Evolutionary conservation across 2,888 invertebrate species (phyloP).

Genomic region (Stenoptilia bipunctidactyla): DNA sequence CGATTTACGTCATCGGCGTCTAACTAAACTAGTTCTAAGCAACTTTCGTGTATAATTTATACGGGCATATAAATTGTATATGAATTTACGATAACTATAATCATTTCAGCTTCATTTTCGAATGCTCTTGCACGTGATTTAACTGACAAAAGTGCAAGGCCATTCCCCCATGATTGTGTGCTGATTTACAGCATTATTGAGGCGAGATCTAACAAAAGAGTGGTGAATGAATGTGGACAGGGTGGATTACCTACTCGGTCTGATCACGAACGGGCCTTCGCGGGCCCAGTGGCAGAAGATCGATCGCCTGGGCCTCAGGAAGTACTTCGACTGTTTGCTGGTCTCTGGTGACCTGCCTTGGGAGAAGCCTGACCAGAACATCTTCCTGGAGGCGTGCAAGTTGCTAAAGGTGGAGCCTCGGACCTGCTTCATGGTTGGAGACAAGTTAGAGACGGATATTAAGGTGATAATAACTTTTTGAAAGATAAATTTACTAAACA

Average conservation of each 20-base stretch:
- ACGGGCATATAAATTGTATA: constrained; percentile 34
- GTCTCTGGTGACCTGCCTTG: constrained; percentile 88
- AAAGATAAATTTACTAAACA: too few species aligned
- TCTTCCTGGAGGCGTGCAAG: constrained; percentile 86
- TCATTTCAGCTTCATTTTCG: constrained; percentile 23
- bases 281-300: constrained; percentile 92
- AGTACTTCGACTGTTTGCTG: constrained; percentile 83
- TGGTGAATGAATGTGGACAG: constrained; percentile 67
- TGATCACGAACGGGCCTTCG: constrained; percentile 90
- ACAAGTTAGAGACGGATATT: constrained; percentile 90
- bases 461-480: too few species aligned
- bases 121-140: constrained; percentile 42
- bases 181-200: constrained; percentile 54
- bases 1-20: too few species aligned
- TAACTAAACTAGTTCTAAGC: constrained; percentile 34
- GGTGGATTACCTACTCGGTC: constrained; percentile 80
- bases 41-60: constrained; percentile 51
- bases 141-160: constrained; percentile 30
- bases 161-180: constrained; percentile 44
- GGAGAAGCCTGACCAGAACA: constrained; percentile 88
- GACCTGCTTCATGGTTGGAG: constrained; percentile 89
- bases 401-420: constrained; percentile 80
- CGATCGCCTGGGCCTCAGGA: constrained; percentile 75
- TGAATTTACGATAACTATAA: constrained; percentile 27
- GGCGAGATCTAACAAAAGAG: constrained; percentile 48